Evolutionary conservation across 2,888 invertebrate species (phyloP).

Genomic region (Pammene fasciana): DNA sequence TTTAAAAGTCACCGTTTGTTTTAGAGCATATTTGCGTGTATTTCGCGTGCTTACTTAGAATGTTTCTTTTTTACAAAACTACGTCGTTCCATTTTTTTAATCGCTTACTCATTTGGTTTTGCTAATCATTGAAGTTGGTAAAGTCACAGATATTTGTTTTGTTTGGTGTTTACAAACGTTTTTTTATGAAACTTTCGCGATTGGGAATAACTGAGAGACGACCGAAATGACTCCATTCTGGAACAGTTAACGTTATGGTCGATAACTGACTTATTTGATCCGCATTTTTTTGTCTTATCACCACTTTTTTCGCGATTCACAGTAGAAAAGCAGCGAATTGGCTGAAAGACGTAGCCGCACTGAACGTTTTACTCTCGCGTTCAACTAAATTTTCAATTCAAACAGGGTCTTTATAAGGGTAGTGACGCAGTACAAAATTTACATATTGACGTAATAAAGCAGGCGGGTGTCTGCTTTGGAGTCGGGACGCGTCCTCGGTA

Average conservation of each 20-base stretch:
- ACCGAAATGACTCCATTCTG: background rate
- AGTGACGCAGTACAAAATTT: constrained; percentile 82
- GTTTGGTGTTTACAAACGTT: background rate
- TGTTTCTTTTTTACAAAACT: constrained; percentile 30
- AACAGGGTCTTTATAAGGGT: constrained; percentile 83
- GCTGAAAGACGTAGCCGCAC: constrained; percentile 81
- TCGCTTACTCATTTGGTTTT: constrained; percentile 44
- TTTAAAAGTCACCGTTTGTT: constrained; percentile 8
- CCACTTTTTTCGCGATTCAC: constrained; percentile 44
- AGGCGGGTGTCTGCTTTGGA: constrained; percentile 77
- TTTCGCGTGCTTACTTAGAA: background rate
- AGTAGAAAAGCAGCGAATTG: constrained; percentile 72
- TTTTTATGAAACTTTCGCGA: background rate
- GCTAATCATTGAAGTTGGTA: background rate
- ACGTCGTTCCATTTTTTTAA: constrained; percentile 32
- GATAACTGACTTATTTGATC: background rate
- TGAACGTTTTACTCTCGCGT: constrained; percentile 73
- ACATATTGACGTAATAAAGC: constrained; percentile 83
- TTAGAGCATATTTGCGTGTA: constrained; percentile 9
- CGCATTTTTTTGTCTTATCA: background rate
- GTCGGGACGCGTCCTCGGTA: constrained; percentile 66
- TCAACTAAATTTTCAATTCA: constrained; percentile 83
- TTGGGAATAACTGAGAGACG: background rate
- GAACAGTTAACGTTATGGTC: background rate
- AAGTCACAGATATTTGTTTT: background rate